Percentiles rank a stretch among this genome's conserved stretches.
Conservation (phyloP, 2,797 vertebrate genomes). For the Austrolebias charrua region DNA sequence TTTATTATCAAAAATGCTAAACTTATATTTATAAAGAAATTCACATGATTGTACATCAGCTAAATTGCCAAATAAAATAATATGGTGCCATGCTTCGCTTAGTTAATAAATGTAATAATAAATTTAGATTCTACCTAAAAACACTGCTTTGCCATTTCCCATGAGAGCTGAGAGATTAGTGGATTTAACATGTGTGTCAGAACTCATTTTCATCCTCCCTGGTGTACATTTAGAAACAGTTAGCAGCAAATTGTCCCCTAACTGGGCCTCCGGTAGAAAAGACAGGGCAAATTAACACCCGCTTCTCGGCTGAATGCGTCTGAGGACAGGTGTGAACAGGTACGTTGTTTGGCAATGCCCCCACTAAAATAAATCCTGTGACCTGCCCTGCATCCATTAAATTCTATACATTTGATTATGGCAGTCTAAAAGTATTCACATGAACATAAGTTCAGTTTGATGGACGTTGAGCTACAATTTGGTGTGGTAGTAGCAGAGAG, state of each 20-base stretch:
- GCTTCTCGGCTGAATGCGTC: constrained; percentile 34
- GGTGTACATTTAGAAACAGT: constrained; percentile 35
- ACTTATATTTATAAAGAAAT: too few species aligned
- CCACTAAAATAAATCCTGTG: constrained; percentile 17
- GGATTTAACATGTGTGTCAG: constrained; percentile 33
- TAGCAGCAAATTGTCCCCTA: constrained; percentile 43
- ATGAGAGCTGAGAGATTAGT: not conserved
- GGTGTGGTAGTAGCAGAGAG: too few species aligned
- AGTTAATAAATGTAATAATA: too few species aligned
- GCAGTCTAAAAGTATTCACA: not conserved
- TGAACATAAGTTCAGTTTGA: constrained; percentile 1
- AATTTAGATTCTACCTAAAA: not conserved
- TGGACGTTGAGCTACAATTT: too few species aligned
- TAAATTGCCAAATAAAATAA: too few species aligned
- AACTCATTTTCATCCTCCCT: constrained; percentile 31
- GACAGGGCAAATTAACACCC: constrained; percentile 61
- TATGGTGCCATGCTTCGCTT: too few species aligned
- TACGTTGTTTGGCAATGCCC: constrained; percentile 28
- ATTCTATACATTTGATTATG: not conserved
- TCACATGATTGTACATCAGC: too few species aligned
- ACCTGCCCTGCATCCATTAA: constrained; percentile 16
- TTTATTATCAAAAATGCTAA: too few species aligned
- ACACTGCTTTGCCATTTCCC: not conserved
- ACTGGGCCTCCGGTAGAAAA: constrained; percentile 23
- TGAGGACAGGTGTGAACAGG: constrained; percentile 53